These are phyloP conservation scores for Pinctada fucata DNA, from an alignment of 2,888 invertebrate genomes.

Conservation along the genomic window DNA sequence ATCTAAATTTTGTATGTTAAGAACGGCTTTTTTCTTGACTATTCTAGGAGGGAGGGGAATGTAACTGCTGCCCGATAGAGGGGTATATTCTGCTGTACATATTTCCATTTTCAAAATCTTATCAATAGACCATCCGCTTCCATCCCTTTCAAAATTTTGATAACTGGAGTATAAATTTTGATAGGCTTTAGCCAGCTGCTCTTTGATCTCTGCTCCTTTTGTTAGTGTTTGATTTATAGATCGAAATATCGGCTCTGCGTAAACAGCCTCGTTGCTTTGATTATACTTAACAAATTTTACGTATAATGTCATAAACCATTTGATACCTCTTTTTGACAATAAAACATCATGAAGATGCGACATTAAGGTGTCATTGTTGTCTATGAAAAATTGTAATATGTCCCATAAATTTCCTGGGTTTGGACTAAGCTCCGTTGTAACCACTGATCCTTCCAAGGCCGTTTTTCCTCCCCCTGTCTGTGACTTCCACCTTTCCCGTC, in stretches of 20 bases:
- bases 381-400: conserved; percentile 24
- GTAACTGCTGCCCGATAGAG: conserved; percentile 39
- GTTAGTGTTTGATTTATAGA: conserved; percentile 17
- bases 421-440: conserved; percentile 7
- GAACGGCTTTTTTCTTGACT: conserved; percentile 30
- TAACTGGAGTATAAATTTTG: conserved; percentile 25
- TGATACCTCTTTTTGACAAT: conserved; percentile 34
- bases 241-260: conserved; percentile 41
- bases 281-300: conserved; percentile 37
- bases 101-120: conserved; percentile 40
- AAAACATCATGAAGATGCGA: neutral
- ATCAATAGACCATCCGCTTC: conserved; percentile 36
- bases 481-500: conserved; percentile 21
- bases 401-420: conserved; percentile 28
- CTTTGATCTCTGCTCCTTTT: conserved; percentile 36
- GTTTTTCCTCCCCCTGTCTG: conserved; percentile 15
- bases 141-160: conserved; percentile 43
- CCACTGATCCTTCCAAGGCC: conserved; percentile 32
- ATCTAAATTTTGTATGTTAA: conserved; percentile 43
- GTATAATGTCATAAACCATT: conserved; percentile 46
- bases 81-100: conserved; percentile 33
- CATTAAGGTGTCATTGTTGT: conserved; percentile 19
- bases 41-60: conserved; percentile 31
- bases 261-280: conserved; percentile 38
- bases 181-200: conserved; percentile 32